Evolutionary conservation across 1,140 invertebrate genomes (phyloP), one percentile per base, ranked within the genome.

Genomic region (Antheraea mylitta): DNA sequence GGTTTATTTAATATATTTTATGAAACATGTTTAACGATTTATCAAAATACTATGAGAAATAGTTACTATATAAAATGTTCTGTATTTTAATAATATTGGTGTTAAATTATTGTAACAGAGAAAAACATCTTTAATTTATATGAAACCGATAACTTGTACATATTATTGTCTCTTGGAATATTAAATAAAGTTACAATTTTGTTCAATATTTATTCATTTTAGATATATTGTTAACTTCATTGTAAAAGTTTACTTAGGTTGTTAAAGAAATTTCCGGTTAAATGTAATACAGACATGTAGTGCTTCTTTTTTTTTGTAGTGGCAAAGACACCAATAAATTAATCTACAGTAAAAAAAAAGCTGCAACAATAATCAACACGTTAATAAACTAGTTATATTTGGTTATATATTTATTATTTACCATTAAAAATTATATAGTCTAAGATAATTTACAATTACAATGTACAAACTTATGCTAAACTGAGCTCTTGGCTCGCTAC

Each of bases 401-500:
- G 81, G 82, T 86, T 86, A 86, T 63, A 77, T 70, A 69, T 75
- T 69, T 78, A 79, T 78, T 74, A 72, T 30, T 61, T 60, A 11
- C 38, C 38, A 42, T 71, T 79, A 81, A 83, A 85, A 83, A 77
- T 86, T 85, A 30, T 80, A 79, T 86, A 70, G 18, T 61, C 85
- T 89, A 88, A 85, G 79, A 84, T 79, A 86, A 86, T 88, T 87
- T 90, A 90, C 83, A 90, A 77, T 81, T 83, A 87, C 73, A 86
- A 86, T 87, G 77, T 87, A 89, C 85, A 89, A 16, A 65, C 64
- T 65, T 65, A 65, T 42, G 64, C 64, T 61, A 61, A 61, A 22
- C 16, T 30, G 60, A 36, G 30, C 45, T 13, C 45, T 53, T 63
- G 2, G 65, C 70, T 64, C 70, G 37, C 78, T 80, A 79, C 77